These are phyloP conservation scores for Eupithecia subumbrata DNA, from an alignment of 2,888 invertebrate species.

Conservation along the genomic window DNA sequence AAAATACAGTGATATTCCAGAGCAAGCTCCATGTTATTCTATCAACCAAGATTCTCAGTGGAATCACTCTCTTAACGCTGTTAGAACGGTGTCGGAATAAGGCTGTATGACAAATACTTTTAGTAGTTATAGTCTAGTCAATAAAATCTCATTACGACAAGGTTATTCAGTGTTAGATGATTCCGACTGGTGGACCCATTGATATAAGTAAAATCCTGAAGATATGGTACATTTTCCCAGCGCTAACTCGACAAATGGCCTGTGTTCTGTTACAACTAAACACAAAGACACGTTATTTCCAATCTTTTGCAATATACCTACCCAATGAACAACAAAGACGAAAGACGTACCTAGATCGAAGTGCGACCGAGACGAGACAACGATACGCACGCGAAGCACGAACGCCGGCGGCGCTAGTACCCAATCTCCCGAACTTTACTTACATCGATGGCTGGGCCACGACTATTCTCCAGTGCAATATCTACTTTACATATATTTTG, in stretches of 20 bases:
- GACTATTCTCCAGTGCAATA: slow-evolving; percentile 53
- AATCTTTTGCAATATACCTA: too few relatives aligned
- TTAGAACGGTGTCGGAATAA: slow-evolving; percentile 28
- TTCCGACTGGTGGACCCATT: slow-evolving; percentile 16
- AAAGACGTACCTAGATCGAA: too few relatives aligned
- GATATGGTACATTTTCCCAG: too few relatives aligned
- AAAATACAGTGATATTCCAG: neutral
- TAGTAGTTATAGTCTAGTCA: slow-evolving; percentile 22
- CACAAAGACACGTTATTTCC: too few relatives aligned
- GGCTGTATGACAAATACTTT: slow-evolving; percentile 34
- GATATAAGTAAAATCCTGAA: too few relatives aligned
- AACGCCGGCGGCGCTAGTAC: too few relatives aligned
- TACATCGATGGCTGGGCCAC: neutral
- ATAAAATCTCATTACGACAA: slow-evolving; percentile 22
- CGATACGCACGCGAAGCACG: too few relatives aligned
- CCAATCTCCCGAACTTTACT: too few relatives aligned
- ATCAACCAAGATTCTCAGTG: slow-evolving; percentile 20
- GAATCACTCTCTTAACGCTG: slow-evolving; percentile 18
- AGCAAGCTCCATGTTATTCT: slow-evolving; percentile 1
- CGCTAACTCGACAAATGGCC: too few relatives aligned
- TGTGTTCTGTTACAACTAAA: too few relatives aligned
- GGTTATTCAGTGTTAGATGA: slow-evolving; percentile 9
- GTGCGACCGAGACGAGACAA: too few relatives aligned
- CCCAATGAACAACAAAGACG: too few relatives aligned
- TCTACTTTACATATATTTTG: slow-evolving; percentile 57